Conservation (phyloP, 64 coral and sea anemone species). For the Stichodactyla helianthus region DNA sequence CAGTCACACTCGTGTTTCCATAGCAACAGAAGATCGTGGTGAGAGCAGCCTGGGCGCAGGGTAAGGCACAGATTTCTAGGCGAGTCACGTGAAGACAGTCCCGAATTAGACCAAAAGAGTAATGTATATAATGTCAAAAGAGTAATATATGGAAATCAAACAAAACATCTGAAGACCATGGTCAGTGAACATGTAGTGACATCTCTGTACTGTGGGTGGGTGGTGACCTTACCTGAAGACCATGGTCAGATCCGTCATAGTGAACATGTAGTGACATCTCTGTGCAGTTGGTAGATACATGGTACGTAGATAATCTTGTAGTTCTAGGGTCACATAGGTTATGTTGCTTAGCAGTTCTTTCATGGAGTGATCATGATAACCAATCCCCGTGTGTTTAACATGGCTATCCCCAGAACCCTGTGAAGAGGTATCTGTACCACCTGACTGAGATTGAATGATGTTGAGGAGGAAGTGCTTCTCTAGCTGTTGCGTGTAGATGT, state of each 20-base stretch:
- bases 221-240: conserved; percentile 75
- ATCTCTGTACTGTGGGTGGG: conserved; percentile 70
- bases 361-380: conserved; percentile 65
- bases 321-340: conserved; percentile 71
- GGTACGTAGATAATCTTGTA: conserved; percentile 79
- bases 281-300: conserved; percentile 93
- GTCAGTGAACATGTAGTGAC: conserved; percentile 91
- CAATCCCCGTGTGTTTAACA: conserved; percentile 37
- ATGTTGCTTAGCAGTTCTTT: conserved; percentile 62
- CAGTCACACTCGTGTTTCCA: conserved; percentile 99
- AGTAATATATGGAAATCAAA: neutral
- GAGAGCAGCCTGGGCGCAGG: conserved; percentile 70
- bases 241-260: conserved; percentile 97
- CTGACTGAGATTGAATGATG: conserved; percentile 53
- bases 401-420: conserved; percentile 45
- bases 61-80: conserved; percentile 92
- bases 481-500: conserved; percentile 81
- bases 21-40: conserved; percentile 82
- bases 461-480: conserved; percentile 85
- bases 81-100: neutral
- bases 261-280: conserved; percentile 98
- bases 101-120: neutral
- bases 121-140: too few species aligned
- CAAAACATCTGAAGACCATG: too few species aligned
- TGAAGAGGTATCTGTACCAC: conserved; percentile 46